Evolutionary conservation across 2,797 vertebrate species (phyloP), one percentile per base, ranked within the genome.

Genomic region (Chrysocyon brachyurus): DNA sequence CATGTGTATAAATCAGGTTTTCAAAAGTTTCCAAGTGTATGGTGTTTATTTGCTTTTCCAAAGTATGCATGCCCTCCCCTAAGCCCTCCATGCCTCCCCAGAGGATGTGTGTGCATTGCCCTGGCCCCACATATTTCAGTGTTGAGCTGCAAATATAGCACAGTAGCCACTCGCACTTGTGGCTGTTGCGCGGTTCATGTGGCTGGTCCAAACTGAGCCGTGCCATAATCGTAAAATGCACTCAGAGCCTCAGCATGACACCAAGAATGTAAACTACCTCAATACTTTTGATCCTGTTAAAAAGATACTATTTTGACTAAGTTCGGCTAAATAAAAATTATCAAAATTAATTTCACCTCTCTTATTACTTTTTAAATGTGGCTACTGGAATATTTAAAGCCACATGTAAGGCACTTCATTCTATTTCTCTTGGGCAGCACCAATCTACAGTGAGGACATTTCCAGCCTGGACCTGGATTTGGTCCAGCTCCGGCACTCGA

Each of bases 251-350:
- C 12, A 4, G 33, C 22, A 24, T 17, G 59, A 77, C 83, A 56
- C 2, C 21, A n/a, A 63, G 28, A 85, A 19, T 24, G 28, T 59
- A 59, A 92, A 94, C 6, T 59, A 33, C 26, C n/a, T 61, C 68
- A 19, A 3, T 77, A 11, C 31, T 33, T 64, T 70, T 77, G 33
- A 49, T 54, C 33, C 9, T 36, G 59, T 40, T 49, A 46, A 61
- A 54, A 92, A 24, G n/a, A 95, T 19, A 86, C 6, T 59, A 31
- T 56, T 87, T 54, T 83, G 26, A 63, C 56, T 81, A 46, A 54
- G 36, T 84, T 84, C 56, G 36, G 6, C 85, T 87, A 85, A 75
- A 82, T 91, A 84, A 95, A 86, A 91, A 66, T 57, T 31, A 54
- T 61, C 79, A 84, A 95, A 57, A 56, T 75, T 49, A 78, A 40